These are phyloP conservation scores for Trypoxylon attenuatum DNA, from an alignment of 2,888 invertebrate genomes.

Conservation along the genomic window DNA sequence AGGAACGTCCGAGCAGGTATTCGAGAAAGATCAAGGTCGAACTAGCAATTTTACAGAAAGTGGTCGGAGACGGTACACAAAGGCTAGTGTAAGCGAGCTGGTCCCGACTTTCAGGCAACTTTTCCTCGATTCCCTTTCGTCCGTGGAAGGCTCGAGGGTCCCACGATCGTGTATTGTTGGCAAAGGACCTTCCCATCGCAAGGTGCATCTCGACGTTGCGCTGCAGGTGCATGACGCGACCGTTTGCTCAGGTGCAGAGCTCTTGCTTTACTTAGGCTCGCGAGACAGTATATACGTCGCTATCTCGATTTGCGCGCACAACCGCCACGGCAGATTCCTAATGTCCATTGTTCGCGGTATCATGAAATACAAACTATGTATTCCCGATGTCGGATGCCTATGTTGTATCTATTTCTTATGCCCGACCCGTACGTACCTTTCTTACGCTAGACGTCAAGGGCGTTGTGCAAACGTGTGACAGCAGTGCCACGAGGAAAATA, in stretches of 20 bases:
- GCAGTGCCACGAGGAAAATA: slow-evolving; percentile 21
- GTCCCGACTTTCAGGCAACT: slow-evolving; percentile 49
- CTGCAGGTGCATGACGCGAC: slow-evolving; percentile 42
- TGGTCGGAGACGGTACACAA: not conserved
- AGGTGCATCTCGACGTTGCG: slow-evolving; percentile 34
- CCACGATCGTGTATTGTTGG: slow-evolving; percentile 45
- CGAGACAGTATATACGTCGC: not conserved
- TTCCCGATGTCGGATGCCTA: no score
- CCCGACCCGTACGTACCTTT: not conserved
- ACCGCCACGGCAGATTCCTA: no score
- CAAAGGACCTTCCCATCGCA: slow-evolving; percentile 37
- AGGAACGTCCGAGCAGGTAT: slow-evolving; percentile 32
- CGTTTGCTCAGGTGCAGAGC: slow-evolving; percentile 51
- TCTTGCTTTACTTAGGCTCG: slow-evolving; percentile 29
- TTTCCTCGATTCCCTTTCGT: slow-evolving; percentile 37
- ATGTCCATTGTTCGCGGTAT: no score
- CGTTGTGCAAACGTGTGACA: not conserved
- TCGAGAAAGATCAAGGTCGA: slow-evolving; percentile 22
- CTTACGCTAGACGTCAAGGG: not conserved
- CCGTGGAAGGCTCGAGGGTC: slow-evolving; percentile 12
- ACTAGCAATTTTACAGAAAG: slow-evolving; percentile 46
- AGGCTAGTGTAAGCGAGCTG: slow-evolving; percentile 14
- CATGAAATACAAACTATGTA: no score
- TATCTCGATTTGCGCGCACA: not conserved
- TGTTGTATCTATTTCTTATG: not conserved